phyloP scores from a whole-genome alignment of 1,140 invertebrate species.

The Saccostrea glomerata region DNA sequence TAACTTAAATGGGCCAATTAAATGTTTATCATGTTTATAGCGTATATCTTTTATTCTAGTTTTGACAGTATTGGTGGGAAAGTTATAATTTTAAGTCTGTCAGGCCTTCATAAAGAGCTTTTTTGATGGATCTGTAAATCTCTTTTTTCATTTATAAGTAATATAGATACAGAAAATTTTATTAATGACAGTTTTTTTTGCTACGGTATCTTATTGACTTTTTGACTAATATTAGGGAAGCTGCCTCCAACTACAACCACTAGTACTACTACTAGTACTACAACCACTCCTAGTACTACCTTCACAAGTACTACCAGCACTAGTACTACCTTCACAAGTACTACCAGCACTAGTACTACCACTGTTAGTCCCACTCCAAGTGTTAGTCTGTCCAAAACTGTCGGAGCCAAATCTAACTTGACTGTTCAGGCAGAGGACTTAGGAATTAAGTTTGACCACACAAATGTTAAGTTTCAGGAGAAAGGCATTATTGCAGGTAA shows the following conservation, averaged over 20 bases:
- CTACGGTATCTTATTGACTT: conserved; percentile 9
- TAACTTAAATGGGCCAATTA: too few species aligned
- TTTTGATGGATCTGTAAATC: too few species aligned
- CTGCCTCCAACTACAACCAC: conserved; percentile 3
- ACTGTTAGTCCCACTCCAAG: background rate
- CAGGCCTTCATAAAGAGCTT: too few species aligned
- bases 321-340: background rate
- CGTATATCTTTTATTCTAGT: too few species aligned
- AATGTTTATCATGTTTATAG: too few species aligned
- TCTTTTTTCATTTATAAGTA: too few species aligned
- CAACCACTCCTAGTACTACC: background rate
- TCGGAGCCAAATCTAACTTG: background rate
- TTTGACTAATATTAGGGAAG: background rate
- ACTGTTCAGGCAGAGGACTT: background rate
- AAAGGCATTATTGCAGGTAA: conserved; percentile 11
- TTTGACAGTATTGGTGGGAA: too few species aligned
- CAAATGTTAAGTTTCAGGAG: background rate
- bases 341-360: background rate
- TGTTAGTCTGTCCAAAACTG: background rate
- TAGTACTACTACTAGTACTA: background rate
- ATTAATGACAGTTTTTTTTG: too few species aligned
- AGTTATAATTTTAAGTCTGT: too few species aligned
- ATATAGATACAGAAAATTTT: too few species aligned
- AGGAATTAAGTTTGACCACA: background rate
- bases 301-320: background rate